Base-by-base conservation (phyloP, 2,797 vertebrate species). In the Lepilemur septentrionalis region DNA sequence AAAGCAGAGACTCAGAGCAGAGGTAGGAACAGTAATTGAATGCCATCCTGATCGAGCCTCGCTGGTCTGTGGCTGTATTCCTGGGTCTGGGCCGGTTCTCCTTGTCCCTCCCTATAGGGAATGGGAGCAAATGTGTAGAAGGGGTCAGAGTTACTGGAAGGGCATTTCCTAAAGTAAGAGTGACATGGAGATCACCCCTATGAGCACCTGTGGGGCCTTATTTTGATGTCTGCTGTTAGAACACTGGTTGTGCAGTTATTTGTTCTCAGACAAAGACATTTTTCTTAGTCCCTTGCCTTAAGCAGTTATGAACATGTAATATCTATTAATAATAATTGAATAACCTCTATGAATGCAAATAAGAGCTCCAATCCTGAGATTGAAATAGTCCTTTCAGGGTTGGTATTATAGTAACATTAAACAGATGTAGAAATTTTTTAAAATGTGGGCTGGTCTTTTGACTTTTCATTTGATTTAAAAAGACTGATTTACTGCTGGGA, bases 381-480 rank as follows among this genome's bases (percentile, higher is more conserved):
- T 20, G 81, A 50, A 92, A 67, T 38, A 67, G 17, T 43, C 89
- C 63, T 70, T 91, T 80, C 93, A 89, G 86, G 59, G 80, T 41
- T 70, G 46, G 41, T 32, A 63, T 75, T 87, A 79, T 1, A 79
- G 57, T 95, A 96, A 97, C 86, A 46, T 89, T 63, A 96, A 97
- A 93, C 80, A 95, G 96, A 97, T 55, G 65, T 28, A 67, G 72
- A 87, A 6, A 14, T 80, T 69, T 91, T 20, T 7, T 2, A 48
- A 87, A 79, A 85, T 90, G 78, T 94, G 78, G 63, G 61, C 69
- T 43, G 41, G 69, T 94, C 52, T 93, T 75, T 57, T 18, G 70
- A 86, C 73, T 89, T 89, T 90, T 95, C 65, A 83, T 48, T 96
- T 61, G 65, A 78, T 79, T 93, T 95, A 41, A 87, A 90, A 97